phyloP scores from a whole-genome alignment of 1,140 invertebrate genomes.

The Solenopsis fugax region DNA sequence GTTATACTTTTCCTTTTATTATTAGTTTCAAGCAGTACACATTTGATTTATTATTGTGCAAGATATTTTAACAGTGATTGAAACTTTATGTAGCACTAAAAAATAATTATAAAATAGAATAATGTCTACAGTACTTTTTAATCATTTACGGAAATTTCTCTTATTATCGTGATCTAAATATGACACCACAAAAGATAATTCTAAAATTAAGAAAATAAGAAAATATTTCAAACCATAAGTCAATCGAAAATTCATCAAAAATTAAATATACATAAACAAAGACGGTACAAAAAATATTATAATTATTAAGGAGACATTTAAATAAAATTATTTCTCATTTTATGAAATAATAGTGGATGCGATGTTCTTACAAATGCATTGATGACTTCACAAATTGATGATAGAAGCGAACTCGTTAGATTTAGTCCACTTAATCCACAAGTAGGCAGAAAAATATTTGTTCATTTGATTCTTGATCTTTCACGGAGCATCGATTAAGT shows the following conservation, averaged over 20 bases:
- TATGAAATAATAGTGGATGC: neutral
- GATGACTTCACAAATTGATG: no score
- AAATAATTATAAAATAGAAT: neutral
- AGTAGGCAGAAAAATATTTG: constrained; percentile 19
- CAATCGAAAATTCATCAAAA: no score
- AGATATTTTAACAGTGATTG: neutral
- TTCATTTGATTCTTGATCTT: neutral
- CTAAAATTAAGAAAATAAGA: neutral
- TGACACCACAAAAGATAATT: neutral
- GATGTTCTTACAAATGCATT: neutral
- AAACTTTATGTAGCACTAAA: neutral
- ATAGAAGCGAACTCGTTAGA: neutral
- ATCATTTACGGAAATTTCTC: neutral
- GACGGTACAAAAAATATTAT: neutral
- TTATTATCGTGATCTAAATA: neutral
- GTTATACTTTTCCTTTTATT: neutral
- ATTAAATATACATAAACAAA: no score
- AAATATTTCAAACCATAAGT: no score
- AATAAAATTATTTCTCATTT: neutral
- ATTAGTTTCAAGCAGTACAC: no score
- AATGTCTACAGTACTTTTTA: no score
- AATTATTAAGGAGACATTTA: neutral
- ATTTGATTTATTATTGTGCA: neutral
- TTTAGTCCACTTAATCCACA: neutral
- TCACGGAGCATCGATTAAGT: constrained; percentile 1